phyloP scores from a whole-genome alignment of 2,113 vertebrate genomes.

The Genyomyrus donnyi region DNA sequence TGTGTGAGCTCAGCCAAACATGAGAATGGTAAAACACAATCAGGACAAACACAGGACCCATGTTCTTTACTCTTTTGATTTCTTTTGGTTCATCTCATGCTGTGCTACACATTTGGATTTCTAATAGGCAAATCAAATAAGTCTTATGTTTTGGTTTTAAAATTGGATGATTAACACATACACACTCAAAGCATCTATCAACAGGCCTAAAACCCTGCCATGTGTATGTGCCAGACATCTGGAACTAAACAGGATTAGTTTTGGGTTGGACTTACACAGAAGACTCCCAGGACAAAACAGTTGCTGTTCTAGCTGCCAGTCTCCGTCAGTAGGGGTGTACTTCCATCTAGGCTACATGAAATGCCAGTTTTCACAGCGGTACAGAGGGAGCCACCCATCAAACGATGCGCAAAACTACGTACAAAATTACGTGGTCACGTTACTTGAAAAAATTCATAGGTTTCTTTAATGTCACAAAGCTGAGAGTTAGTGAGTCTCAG shows the following conservation, averaged over 20 bases:
- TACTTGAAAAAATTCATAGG: background rate
- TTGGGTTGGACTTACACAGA: background rate
- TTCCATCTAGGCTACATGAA: background rate
- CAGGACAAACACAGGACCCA: background rate
- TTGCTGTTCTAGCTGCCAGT: background rate
- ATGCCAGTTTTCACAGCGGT: background rate
- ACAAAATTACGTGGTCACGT: too few relatives aligned
- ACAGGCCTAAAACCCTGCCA: background rate
- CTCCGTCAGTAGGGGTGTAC: background rate
- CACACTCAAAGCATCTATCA: background rate
- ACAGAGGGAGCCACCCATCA: background rate
- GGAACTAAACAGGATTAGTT: background rate
- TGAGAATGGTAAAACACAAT: background rate
- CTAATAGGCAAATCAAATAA: background rate
- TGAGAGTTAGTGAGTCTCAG: background rate
- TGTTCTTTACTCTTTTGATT: background rate
- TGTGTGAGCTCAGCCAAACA: background rate
- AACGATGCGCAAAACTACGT: background rate
- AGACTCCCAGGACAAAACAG: background rate
- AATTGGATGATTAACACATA: background rate
- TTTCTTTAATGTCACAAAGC: background rate
- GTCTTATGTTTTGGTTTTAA: conserved; percentile 2
- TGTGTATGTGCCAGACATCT: background rate
- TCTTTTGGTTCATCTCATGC: background rate
- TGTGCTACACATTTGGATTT: background rate